A percentile compares a stretch with the other conserved stretches of the same genome.
These are phyloP conservation scores for Poecile atricapillus DNA, from an alignment of 2,113 vertebrate genomes.

Conservation along the genomic window DNA sequence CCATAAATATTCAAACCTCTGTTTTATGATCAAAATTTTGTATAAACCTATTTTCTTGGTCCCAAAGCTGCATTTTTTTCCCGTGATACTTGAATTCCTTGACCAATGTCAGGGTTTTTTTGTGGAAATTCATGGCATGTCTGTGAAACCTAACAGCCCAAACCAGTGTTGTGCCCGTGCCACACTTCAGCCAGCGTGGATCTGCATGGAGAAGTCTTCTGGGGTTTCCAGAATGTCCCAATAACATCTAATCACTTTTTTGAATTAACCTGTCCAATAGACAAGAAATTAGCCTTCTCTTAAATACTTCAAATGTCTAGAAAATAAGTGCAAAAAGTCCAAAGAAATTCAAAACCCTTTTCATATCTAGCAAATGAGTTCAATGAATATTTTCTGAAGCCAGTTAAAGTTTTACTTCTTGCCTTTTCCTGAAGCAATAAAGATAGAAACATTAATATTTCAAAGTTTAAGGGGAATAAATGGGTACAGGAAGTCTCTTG, in stretches of 20 bases:
- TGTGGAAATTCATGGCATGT: neutral
- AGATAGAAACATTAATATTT: neutral
- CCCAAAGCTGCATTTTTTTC: neutral
- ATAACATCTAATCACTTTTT: neutral
- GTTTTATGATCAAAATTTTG: neutral
- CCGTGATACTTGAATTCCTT: neutral
- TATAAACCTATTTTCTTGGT: neutral
- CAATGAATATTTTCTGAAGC: constrained; percentile 16
- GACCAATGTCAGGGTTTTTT: neutral
- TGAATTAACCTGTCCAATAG: neutral
- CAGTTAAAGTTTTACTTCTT: constrained; percentile 25
- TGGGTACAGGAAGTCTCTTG: neutral
- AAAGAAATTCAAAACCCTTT: constrained; percentile 15
- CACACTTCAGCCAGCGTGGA: neutral
- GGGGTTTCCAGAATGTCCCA: neutral
- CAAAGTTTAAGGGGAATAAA: neutral
- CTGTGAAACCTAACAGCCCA: neutral
- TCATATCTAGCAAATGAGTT: neutral
- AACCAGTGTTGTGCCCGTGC: too few relatives aligned
- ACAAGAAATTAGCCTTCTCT: neutral
- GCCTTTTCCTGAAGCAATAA: neutral
- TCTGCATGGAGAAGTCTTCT: neutral
- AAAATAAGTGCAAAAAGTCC: neutral
- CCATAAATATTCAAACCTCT: neutral
- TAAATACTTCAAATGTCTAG: constrained; percentile 5